Base-by-base conservation (phyloP, 2,888 invertebrate species). In the Steinernema scapterisci region DNA sequence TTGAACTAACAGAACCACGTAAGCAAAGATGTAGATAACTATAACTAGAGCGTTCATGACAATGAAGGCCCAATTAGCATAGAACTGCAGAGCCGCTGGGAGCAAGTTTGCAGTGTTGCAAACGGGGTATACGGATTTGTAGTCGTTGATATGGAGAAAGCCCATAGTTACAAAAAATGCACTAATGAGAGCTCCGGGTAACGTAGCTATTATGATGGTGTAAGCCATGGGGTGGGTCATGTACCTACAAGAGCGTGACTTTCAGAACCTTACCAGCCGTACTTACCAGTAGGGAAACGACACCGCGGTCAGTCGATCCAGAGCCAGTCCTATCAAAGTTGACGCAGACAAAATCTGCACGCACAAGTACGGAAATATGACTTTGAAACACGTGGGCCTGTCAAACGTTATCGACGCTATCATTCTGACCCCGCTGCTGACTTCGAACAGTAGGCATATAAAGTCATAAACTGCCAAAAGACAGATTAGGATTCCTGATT, bases 271-370 rank as follows among this genome's bases (percentile, higher is more conserved):
- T 51, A 9, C 6, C 9, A 54, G 13, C 19, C 25, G 6, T 27
- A 54, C 23, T 23, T 23, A 54, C 54, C 54, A 54, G 25, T 7
- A 6, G 23, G 54, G 54, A 6, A 54, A 6, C 5, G 6, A 7
- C 7, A 54, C 54, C 3, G 54, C 54, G 23, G 25, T 9, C n/a
- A 54, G 54, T 23, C 54, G 3, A 23, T 54, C 25, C 6, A 9
- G 21, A 21, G 54, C 54, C 54, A 54, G 25, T 6, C 54, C 54
- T 13, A 54, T 23, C 23, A 54, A 7, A 9, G 54, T 54, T 11
- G 54, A 54, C 21, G 54, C 54, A 23, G 54, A 54, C n/a, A 54
- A 7, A 11, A 54, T 54, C 25, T 54, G 54, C n/a, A 54, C 25
- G 54, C 54, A 54, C 21, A 54, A 54, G 54, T 54, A 54, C 23